Base-by-base conservation (phyloP, 2,797 vertebrate species). In the Sphaeramia orbicularis region DNA sequence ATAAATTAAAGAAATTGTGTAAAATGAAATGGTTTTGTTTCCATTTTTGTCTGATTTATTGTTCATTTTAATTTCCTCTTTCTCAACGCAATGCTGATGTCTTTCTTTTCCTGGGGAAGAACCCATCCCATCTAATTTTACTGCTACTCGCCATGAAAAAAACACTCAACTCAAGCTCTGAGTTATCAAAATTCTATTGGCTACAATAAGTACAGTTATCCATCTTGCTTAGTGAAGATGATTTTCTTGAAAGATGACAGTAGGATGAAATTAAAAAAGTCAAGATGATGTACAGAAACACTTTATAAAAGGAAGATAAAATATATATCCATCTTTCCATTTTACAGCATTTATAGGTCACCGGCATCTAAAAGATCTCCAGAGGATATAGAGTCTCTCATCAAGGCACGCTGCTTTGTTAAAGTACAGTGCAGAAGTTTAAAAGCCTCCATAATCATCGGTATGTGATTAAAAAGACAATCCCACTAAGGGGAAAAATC, bases 341-440 rank as follows among this genome's bases (percentile, higher is more conserved):
- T 66, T 64, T 71, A 58, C 65, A 67, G 36, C 21, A 38, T 42
- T 47, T 54, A 18, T 6, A 55, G 38, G 52, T 51, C 18, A n/a
- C 19, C 24, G 52, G 13, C 16, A 38, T 59, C 49, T 57, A 24
- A 65, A 27, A 43, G 35, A 62, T 2, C 12, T 48, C 35, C n/a
- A 13, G 0, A 37, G 18, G 11, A 58, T 49, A 18, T 7, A 45
- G 14, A 35, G 15, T 52, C 24, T 60, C 18, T 43, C 13, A 48
- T 35, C 21, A 36, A 51, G 36, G 30, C 40, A 27, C 6, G 42
- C 36, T 54, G 18, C 40, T n/a, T 37, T 1, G 5, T 36, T 16
- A 43, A 7, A 5, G 36, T 10, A 24, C 42, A 37, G 15, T 12
- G 13, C 7, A 27, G 19, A 56, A 56, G 55, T 57, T 24, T 12